These are phyloP conservation scores for Bergia sp. DNA, from an alignment of 92 coral and sea anemone genomes.

Conservation along the genomic window DNA sequence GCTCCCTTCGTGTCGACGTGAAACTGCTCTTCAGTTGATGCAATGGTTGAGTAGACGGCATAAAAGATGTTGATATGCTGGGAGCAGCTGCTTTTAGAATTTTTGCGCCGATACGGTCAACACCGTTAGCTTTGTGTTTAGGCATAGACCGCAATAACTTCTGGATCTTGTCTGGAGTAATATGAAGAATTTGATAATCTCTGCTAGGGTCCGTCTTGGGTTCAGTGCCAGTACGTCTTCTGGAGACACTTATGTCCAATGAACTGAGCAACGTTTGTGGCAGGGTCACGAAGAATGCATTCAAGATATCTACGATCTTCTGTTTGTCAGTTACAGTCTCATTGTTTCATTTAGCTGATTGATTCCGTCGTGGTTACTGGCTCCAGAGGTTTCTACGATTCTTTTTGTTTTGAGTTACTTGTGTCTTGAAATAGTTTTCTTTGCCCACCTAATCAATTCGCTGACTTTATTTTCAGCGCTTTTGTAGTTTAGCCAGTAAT, in stretches of 20 bases:
- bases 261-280: slow-evolving; percentile 6
- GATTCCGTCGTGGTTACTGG: slow-evolving; percentile 5
- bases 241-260: neutral
- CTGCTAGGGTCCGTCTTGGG: neutral
- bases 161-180: slow-evolving; percentile 21
- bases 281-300: slow-evolving; percentile 30
- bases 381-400: slow-evolving; percentile 36
- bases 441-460: neutral
- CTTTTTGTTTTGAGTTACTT: slow-evolving; percentile 14
- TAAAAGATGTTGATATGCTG: too few species aligned
- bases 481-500: slow-evolving; percentile 24
- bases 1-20: too few species aligned
- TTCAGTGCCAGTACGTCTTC: neutral
- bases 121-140: slow-evolving; percentile 29
- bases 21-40: slow-evolving; percentile 8
- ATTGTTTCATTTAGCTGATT: slow-evolving; percentile 13
- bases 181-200: neutral
- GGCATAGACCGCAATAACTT: slow-evolving; percentile 12
- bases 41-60: slow-evolving; percentile 14
- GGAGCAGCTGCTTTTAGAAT: slow-evolving; percentile 20
- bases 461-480: neutral
- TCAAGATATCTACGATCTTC: slow-evolving; percentile 26
- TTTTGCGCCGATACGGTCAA: slow-evolving; percentile 33
- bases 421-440: slow-evolving; percentile 25
- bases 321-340: slow-evolving; percentile 26